phyloP scores from a whole-genome alignment of 2,113 vertebrate genomes.

The Paramormyrops kingsleyae region DNA sequence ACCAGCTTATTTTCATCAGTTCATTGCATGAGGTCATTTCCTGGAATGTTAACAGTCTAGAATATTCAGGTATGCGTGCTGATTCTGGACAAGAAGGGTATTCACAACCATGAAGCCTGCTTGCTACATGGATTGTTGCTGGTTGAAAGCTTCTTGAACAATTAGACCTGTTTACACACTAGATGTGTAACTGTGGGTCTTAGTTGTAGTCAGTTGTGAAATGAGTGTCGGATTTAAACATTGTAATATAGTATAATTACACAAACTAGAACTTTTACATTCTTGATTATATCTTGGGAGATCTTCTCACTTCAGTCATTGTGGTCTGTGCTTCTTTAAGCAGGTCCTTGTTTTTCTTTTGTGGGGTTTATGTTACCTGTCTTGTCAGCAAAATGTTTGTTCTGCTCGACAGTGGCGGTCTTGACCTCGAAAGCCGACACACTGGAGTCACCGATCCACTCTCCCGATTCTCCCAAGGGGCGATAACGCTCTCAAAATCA shows the following conservation, averaged over 20 bases:
- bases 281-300: background rate
- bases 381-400: background rate
- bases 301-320: background rate
- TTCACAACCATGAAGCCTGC: background rate
- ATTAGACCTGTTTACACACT: background rate
- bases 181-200: background rate
- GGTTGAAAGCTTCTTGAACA: background rate
- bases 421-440: too few species aligned
- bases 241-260: background rate
- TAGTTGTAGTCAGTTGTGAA: background rate
- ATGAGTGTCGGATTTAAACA: background rate
- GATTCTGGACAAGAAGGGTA: background rate
- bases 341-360: background rate
- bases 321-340: background rate
- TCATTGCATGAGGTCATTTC: background rate
- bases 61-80: background rate
- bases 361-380: background rate
- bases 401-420: background rate
- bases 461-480: background rate
- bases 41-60: background rate
- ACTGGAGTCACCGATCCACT: background rate
- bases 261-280: background rate
- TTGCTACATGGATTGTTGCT: background rate
- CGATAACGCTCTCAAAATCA: constrained; percentile 10
- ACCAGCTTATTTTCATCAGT: background rate